Evolutionary conservation across 2,113 vertebrate genomes (phyloP).

Genomic region (Castor canadensis): DNA sequence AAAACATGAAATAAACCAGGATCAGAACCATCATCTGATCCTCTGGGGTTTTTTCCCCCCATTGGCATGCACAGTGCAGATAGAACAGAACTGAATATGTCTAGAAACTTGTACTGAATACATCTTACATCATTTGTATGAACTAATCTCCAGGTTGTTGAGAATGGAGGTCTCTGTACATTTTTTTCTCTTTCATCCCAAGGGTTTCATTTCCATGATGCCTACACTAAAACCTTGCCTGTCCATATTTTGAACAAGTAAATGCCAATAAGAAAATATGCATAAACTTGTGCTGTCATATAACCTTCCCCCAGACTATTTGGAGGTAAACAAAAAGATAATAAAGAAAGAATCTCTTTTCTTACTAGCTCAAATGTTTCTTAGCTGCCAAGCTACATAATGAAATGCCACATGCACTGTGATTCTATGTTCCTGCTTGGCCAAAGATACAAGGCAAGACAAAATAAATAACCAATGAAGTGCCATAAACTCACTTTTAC

Average conservation of each 20-base stretch:
- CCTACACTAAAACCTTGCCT: background rate
- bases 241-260: constrained; percentile 13
- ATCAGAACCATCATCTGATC: background rate
- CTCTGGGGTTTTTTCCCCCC: constrained; percentile 47
- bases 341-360: background rate
- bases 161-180: background rate
- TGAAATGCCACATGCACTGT: background rate
- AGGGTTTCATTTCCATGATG: constrained; percentile 21
- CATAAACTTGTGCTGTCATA: background rate
- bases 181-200: background rate
- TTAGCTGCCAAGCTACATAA: constrained; percentile 14
- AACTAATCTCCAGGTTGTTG: background rate
- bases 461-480: constrained; percentile 9
- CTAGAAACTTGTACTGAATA: background rate
- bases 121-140: background rate
- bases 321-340: background rate
- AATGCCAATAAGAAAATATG: background rate
- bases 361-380: background rate
- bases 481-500: background rate
- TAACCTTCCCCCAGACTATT: background rate
- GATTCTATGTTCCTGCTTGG: background rate
- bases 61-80: background rate
- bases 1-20: constrained; percentile 25
- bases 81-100: background rate
- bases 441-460: background rate